A percentile compares a stretch with the other conserved stretches of the same genome.
These are phyloP conservation scores for Pentalonia nigronervosa DNA, from an alignment of 1,140 invertebrate genomes.

Conservation along the genomic window DNA sequence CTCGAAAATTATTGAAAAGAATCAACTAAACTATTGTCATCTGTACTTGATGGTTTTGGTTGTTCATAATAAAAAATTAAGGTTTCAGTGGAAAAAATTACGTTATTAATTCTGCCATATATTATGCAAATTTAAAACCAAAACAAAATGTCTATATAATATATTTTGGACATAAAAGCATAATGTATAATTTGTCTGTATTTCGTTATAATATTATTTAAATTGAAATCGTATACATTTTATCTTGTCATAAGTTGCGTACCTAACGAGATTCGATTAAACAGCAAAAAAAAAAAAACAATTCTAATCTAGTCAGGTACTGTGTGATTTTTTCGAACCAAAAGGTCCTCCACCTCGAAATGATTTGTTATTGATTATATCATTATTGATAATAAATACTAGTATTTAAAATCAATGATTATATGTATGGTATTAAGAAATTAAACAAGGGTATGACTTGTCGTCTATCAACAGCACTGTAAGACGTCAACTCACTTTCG, in stretches of 20 bases:
- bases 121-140: not conserved
- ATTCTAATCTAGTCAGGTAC: not conserved
- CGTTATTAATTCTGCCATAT: not conserved
- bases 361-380: no score
- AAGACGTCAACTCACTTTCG: constrained; percentile 59
- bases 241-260: not conserved
- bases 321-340: not conserved
- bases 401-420: no score
- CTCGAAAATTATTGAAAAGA: not conserved
- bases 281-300: not conserved
- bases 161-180: not conserved
- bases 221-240: not conserved
- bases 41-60: not conserved
- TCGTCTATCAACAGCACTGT: not conserved
- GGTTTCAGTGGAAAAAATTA: not conserved
- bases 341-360: not conserved
- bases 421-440: not conserved
- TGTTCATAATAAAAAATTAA: not conserved
- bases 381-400: no score
- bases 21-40: not conserved
- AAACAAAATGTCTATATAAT: not conserved
- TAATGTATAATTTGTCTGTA: not conserved
- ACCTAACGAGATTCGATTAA: not conserved
- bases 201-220: not conserved
- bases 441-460: not conserved